Percentiles rank a stretch among this genome's conserved stretches.
Evolutionary conservation across 2,797 vertebrate species (phyloP).

Genomic region (Syngnathus rostellatus): DNA sequence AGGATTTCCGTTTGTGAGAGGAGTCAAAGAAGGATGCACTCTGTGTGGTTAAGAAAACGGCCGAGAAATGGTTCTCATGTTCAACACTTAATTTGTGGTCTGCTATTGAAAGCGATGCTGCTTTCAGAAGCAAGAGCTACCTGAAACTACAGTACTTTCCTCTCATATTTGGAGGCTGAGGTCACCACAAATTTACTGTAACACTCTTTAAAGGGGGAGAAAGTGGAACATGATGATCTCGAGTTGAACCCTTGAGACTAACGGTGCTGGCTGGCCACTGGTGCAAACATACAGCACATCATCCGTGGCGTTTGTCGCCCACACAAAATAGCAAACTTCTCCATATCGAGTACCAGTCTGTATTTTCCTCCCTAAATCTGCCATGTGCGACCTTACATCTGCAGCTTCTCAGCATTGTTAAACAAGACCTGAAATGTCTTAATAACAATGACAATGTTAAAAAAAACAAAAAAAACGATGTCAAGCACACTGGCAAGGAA

Average conservation of each 20-base stretch:
- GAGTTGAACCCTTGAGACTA: slow-evolving; percentile 48
- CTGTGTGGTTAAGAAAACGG: slow-evolving; percentile 48
- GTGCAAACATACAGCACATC: slow-evolving; percentile 64
- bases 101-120: slow-evolving; percentile 4
- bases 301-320: slow-evolving; percentile 68
- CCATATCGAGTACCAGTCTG: slow-evolving; percentile 89
- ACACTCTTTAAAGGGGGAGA: slow-evolving; percentile 17
- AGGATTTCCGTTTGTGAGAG: slow-evolving; percentile 1
- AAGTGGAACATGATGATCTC: slow-evolving; percentile 42
- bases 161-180: slow-evolving; percentile 47
- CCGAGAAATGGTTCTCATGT: slow-evolving; percentile 55
- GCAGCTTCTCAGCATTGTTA: slow-evolving; percentile 93
- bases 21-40: slow-evolving; percentile 24
- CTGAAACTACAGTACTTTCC: slow-evolving; percentile 51
- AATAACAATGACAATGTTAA: slow-evolving; percentile 75
- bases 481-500: slow-evolving; percentile 64
- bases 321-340: slow-evolving; percentile 82
- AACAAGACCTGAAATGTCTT: slow-evolving; percentile 78
- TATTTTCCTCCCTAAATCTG: slow-evolving; percentile 69
- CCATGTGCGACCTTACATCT: slow-evolving; percentile 84
- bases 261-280: slow-evolving; percentile 40
- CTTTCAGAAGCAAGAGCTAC: slow-evolving; percentile 34
- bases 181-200: slow-evolving; percentile 51
- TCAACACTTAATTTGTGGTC: slow-evolving; percentile 41
- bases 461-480: slow-evolving; percentile 66